Conservation (phyloP, 2,888 invertebrate genomes). For the Latrodectus hesperus region DNA sequence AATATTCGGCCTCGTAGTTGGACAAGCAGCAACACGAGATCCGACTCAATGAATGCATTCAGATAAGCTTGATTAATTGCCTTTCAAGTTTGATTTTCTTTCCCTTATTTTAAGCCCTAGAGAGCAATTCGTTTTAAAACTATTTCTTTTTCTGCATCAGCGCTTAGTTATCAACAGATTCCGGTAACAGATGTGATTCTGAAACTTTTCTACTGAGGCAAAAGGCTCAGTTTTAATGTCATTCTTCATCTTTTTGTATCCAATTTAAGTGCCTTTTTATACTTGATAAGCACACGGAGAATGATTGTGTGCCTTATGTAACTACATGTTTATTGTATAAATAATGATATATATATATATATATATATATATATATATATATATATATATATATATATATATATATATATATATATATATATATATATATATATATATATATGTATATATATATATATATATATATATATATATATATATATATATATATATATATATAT, state of each 20-base stretch:
- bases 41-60: conserved; percentile 24
- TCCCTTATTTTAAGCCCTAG: conserved; percentile 25
- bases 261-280: too few species aligned
- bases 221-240: conserved; percentile 37
- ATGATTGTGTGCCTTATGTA: too few species aligned
- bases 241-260: background rate
- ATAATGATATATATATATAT: too few species aligned
- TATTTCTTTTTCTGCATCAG: conserved; percentile 16
- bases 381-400: conserved; percentile 17
- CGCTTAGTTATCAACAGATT: conserved; percentile 39
- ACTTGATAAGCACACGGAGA: too few species aligned
- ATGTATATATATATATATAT: too few species aligned
- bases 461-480: conserved; percentile 3
- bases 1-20: conserved; percentile 50
- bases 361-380: background rate
- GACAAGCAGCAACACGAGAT: conserved; percentile 20
- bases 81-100: conserved; percentile 54
- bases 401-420: conserved; percentile 10
- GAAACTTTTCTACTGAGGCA: conserved; percentile 1
- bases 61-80: conserved; percentile 65
- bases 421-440: conserved; percentile 1
- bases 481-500: background rate
- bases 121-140: conserved; percentile 46
- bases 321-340: too few species aligned
- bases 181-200: conserved; percentile 2